Conservation (phyloP, 2,888 invertebrate genomes). For the Tenodera sinensis region DNA sequence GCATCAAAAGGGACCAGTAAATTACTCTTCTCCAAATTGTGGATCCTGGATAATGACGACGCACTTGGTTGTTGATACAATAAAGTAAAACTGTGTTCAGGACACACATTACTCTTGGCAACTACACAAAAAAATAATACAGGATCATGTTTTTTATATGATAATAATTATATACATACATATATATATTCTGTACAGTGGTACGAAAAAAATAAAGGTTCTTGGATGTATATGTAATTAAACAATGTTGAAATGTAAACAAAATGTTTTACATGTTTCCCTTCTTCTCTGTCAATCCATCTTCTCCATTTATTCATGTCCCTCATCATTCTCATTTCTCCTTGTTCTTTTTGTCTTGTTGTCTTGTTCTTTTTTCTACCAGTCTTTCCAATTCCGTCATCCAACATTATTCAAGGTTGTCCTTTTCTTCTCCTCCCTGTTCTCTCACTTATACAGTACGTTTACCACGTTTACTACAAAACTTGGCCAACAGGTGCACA, state of each 20-base stretch:
- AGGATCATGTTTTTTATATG: slow-evolving; percentile 13
- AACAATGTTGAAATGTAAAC: background rate
- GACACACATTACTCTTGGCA: background rate
- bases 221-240: slow-evolving; percentile 16
- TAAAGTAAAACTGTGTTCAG: background rate
- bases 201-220: slow-evolving; percentile 27
- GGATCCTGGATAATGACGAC: background rate
- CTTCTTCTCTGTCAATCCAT: background rate
- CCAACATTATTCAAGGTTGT: too few species aligned
- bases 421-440: too few species aligned
- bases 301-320: too few species aligned
- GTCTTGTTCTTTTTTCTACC: too few species aligned
- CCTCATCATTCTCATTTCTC: too few species aligned
- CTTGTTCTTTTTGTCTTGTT: too few species aligned
- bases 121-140: background rate
- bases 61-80: background rate
- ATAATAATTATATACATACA: background rate
- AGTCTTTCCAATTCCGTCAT: too few species aligned
- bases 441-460: too few species aligned
- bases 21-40: background rate
- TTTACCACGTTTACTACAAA: too few species aligned
- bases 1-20: slow-evolving; percentile 16
- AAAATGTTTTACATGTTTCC: background rate
- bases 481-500: too few species aligned
- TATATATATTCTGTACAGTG: slow-evolving; percentile 23